A percentile compares a stretch with the other conserved stretches of the same genome.
Evolutionary conservation across 2,888 invertebrate species (phyloP).

Genomic region (Patella pellucida): DNA sequence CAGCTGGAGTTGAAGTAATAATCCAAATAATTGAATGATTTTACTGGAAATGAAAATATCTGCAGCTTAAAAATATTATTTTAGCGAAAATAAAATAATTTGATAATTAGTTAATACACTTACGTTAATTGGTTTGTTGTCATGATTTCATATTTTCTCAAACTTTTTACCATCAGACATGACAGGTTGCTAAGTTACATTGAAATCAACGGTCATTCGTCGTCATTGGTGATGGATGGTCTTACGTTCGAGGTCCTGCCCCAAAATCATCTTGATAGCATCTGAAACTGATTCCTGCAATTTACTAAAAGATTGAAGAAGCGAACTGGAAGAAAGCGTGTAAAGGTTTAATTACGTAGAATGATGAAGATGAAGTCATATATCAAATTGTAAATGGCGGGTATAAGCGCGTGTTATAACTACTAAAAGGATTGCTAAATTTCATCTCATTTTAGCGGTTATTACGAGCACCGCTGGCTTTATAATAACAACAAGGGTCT

Average conservation of each 20-base stretch:
- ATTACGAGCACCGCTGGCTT: background rate
- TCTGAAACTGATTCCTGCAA: background rate
- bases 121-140: no score
- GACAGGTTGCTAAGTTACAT: no score
- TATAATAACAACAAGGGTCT: background rate
- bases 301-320: slow-evolving; percentile 9
- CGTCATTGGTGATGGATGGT: background rate
- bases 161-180: no score
- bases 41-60: no score
- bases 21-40: no score
- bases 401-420: background rate
- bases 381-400: background rate
- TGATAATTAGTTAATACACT: no score
- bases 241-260: slow-evolving; percentile 1
- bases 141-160: no score
- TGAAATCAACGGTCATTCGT: no score
- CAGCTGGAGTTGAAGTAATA: no score
- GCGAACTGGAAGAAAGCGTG: background rate
- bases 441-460: background rate
- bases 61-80: no score
- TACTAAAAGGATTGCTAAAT: background rate
- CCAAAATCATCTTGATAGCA: background rate
- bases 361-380: background rate
- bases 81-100: no score
- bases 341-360: background rate